phyloP scores from a whole-genome alignment of 2,113 vertebrate genomes.

The Carassius auratus region DNA sequence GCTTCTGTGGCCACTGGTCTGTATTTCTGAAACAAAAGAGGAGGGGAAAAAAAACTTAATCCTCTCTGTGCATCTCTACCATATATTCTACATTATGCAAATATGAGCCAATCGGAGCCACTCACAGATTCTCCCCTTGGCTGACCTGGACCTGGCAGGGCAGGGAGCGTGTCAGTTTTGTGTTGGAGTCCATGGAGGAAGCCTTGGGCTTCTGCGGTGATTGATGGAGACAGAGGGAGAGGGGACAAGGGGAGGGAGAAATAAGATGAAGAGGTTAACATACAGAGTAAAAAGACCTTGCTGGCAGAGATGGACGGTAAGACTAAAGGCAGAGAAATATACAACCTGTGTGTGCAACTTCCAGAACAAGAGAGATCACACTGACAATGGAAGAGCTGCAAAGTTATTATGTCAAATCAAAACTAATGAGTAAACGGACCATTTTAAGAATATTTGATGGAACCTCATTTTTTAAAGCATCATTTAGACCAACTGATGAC shows the following conservation, averaged over 20 bases:
- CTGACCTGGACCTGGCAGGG: slow-evolving; percentile 93
- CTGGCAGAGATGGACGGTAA: slow-evolving; percentile 30
- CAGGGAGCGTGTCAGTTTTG: slow-evolving; percentile 87
- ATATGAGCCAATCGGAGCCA: slow-evolving; percentile 56
- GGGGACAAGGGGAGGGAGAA: background rate
- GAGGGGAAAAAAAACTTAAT: background rate
- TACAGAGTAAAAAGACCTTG: background rate
- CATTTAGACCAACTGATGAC: background rate
- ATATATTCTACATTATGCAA: slow-evolving; percentile 9
- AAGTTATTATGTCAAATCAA: slow-evolving; percentile 1
- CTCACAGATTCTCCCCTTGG: slow-evolving; percentile 92
- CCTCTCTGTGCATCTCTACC: background rate
- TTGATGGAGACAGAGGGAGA: slow-evolving; percentile 2
- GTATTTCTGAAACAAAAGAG: slow-evolving; percentile 78
- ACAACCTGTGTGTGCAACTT: slow-evolving; percentile 26
- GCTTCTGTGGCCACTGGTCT: slow-evolving; percentile 92
- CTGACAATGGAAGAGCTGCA: background rate
- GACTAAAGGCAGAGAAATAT: background rate
- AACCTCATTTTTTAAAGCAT: background rate
- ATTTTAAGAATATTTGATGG: background rate
- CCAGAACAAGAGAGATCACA: slow-evolving; percentile 21
- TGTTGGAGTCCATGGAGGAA: slow-evolving; percentile 83
- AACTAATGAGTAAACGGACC: background rate
- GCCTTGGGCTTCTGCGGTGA: slow-evolving; percentile 86
- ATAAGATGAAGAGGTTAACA: slow-evolving; percentile 50